Evolutionary conservation across 2,113 vertebrate genomes (phyloP).

Genomic region (Pteruthius melanotis): DNA sequence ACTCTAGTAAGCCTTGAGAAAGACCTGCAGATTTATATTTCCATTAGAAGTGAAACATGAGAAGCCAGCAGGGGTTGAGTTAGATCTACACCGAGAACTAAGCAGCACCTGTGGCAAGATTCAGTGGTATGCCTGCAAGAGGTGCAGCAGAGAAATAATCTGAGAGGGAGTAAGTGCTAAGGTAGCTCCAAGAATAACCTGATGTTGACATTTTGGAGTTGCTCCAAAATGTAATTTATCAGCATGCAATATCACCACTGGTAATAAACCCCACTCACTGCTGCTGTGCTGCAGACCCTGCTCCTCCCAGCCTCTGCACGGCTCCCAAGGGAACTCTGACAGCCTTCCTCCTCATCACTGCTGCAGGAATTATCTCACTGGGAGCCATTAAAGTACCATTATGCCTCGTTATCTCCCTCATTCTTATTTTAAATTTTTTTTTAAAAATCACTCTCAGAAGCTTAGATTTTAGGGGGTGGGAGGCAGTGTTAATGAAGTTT

Average conservation of each 20-base stretch:
- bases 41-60: not conserved
- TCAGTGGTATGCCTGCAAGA: not conserved
- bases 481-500: not conserved
- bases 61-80: not conserved
- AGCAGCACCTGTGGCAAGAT: not conserved
- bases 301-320: not conserved
- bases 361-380: not conserved
- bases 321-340: not conserved
- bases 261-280: not conserved
- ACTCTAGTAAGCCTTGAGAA: not conserved
- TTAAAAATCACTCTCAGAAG: not conserved
- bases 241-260: not conserved
- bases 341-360: not conserved
- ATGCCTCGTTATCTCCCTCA: not conserved
- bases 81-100: not conserved
- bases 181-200: not conserved
- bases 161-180: not conserved
- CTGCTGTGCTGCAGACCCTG: not conserved
- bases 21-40: not conserved
- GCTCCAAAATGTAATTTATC: not conserved
- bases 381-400: not conserved
- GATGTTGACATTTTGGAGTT: not conserved
- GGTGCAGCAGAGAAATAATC: not conserved
- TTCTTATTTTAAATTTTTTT: not conserved
- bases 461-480: not conserved